Base-by-base conservation (phyloP, 2,113 vertebrate species). In the Cromileptes altivelis region DNA sequence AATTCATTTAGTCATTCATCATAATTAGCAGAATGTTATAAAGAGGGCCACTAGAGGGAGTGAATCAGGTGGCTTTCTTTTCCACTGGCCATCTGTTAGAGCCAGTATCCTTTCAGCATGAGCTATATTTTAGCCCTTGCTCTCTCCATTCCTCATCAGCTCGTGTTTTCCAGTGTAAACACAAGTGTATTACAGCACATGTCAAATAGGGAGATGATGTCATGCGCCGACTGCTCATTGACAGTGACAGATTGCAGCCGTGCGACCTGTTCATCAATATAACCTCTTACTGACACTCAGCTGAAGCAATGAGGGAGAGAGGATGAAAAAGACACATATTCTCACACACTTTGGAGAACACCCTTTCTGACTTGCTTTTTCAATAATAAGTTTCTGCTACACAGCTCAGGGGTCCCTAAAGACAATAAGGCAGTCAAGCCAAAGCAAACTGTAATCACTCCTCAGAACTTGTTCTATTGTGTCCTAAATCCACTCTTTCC, bases 131-230 rank as follows among this genome's bases (percentile, higher is more conserved):
- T 58, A 68, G 80, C 63, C 68, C 56, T 63, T 58, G 77, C 80
- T 80, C 63, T 52, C 70, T 74, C 47, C 61, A 57, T 79, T 79
- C 69, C 42, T 88, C 84, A 23, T 74, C 80, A 70, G 80, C 61
- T 70, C 9, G 37, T 73, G 82, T 86, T 86, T 65, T 89, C 86
- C 83, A 87, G 82, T 69, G 87, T 80, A 89, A 91, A 91, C 90
- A 89, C 55, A 47, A 78, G 87, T 77, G 86, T 65, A 80, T 86
- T 87, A 80, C 80, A 55, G 84, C 52, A 23, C 72, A 74, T 33
- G 84, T 91, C 79, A 68, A 87, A 89, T 37, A 58, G 69, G 81
- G 75, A 70, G 85, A 85, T 94, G 92, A 92, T 78, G 86, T 92
- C 90, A 92, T 86, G 50, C 49, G 0, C 69, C 25, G 65, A 85